Conservation (phyloP, 2,888 invertebrate species). For the Lordiphosa fenestrarum region DNA sequence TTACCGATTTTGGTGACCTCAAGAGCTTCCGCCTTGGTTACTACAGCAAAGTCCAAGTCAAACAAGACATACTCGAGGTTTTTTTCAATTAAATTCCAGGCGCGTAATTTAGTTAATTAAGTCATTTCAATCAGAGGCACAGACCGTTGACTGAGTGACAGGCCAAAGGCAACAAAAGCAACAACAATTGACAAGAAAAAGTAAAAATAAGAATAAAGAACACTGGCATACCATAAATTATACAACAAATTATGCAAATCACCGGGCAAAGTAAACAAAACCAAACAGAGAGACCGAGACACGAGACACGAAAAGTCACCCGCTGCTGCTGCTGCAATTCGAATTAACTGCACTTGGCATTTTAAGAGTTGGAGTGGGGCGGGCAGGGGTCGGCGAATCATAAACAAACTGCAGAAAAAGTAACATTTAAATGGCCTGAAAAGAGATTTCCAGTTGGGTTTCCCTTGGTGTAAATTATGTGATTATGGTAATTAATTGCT, state of each 20-base stretch:
- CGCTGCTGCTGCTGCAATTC: conserved; percentile 45
- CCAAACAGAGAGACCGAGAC: conserved; percentile 8
- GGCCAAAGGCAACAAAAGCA: conserved; percentile 23
- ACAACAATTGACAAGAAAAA: conserved; percentile 24
- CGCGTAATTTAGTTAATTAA: conserved; percentile 80
- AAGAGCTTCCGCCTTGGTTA: conserved; percentile 26
- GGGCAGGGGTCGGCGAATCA: neutral
- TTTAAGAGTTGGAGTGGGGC: conserved; percentile 3
- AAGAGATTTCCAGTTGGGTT: conserved; percentile 34
- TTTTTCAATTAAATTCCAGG: conserved; percentile 72
- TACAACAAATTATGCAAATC: conserved; percentile 77
- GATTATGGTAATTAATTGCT: conserved; percentile 69
- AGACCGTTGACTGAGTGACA: conserved; percentile 23
- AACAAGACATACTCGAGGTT: neutral
- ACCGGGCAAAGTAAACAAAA: conserved; percentile 58
- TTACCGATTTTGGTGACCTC: conserved; percentile 7
- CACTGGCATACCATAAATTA: conserved; percentile 72
- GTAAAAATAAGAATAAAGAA: conserved; percentile 58
- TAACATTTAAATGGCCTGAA: neutral
- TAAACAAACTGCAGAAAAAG: conserved; percentile 2
- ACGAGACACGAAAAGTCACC: conserved; percentile 35
- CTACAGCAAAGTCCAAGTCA: conserved; percentile 11
- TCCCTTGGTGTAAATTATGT: conserved; percentile 54
- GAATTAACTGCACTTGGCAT: conserved; percentile 72
- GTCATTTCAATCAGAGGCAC: conserved; percentile 70